phyloP scores from a whole-genome alignment of 2,888 invertebrate species.

The Xestobium rufovillosum region DNA sequence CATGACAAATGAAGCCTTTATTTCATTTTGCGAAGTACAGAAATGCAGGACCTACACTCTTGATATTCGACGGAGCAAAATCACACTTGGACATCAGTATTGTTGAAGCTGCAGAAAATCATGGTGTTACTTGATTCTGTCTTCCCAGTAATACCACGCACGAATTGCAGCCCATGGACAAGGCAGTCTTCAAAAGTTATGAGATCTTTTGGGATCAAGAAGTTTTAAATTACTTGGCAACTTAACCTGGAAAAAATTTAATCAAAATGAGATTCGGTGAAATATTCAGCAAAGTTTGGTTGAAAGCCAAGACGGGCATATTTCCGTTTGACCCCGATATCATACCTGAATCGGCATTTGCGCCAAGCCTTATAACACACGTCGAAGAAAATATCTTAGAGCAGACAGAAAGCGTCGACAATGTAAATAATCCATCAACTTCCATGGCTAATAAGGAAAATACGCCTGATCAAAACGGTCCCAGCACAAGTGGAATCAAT shows the following conservation, averaged over 20 bases:
- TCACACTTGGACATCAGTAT: too few species aligned
- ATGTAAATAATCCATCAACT: constrained; percentile 7
- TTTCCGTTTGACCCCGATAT: constrained; percentile 24
- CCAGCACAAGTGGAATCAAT: constrained; percentile 6
- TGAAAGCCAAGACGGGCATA: constrained; percentile 24
- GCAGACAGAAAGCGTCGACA: constrained; percentile 2
- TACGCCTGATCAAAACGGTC: constrained; percentile 5
- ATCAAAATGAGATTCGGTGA: constrained; percentile 15
- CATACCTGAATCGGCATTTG: constrained; percentile 25
- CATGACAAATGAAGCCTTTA: too few species aligned
- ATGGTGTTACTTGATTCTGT: too few species aligned
- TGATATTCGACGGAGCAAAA: too few species aligned
- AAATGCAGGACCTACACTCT: too few species aligned
- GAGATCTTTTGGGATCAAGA: constrained; percentile 23
- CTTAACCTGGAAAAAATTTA: constrained; percentile 7
- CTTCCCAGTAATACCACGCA: constrained; percentile 24
- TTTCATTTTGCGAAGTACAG: too few species aligned
- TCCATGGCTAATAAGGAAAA: constrained; percentile 2
- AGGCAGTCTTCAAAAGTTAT: constrained; percentile 21
- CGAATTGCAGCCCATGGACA: constrained; percentile 23
- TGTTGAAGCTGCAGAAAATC: too few species aligned
- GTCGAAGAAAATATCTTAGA: constrained; percentile 9
- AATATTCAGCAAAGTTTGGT: constrained; percentile 20
- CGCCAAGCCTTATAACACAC: constrained; percentile 14
- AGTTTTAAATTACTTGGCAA: constrained; percentile 14